phyloP scores from a whole-genome alignment of 37 sponge, comb jelly and placozoan genomes.

The Tethya wilhelma region DNA sequence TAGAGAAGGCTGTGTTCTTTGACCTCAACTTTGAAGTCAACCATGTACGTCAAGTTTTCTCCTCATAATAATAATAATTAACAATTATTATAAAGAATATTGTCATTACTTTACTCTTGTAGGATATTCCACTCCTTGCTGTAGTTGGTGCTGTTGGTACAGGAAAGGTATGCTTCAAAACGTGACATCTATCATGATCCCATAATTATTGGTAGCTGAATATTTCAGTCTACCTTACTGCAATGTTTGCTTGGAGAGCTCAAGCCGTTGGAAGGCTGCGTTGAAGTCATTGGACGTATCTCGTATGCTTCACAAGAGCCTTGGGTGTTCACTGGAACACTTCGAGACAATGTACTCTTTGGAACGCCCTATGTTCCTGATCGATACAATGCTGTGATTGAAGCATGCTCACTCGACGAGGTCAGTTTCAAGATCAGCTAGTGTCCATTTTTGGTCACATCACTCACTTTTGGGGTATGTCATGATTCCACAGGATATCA shows the following conservation, averaged over 20 bases:
- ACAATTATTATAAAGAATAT: neutral
- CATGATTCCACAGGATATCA: slow-evolving; percentile 56
- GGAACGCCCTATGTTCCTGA: slow-evolving; percentile 35
- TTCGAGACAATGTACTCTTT: slow-evolving; percentile 79
- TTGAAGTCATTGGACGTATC: slow-evolving; percentile 51
- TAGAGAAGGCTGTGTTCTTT: slow-evolving; percentile 7
- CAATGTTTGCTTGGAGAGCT: slow-evolving; percentile 76
- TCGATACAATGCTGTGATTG: slow-evolving; percentile 56
- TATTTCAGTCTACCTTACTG: slow-evolving; percentile 57
- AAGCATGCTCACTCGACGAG: slow-evolving; percentile 68
- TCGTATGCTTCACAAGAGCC: slow-evolving; percentile 77
- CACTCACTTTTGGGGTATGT: neutral
- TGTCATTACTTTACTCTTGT: neutral
- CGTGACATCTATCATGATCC: neutral
- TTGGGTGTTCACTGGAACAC: slow-evolving; percentile 80
- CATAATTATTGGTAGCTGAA: neutral
- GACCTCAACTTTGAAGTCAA: slow-evolving; percentile 43
- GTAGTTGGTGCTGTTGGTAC: slow-evolving; percentile 77
- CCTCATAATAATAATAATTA: neutral
- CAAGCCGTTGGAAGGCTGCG: slow-evolving; percentile 30
- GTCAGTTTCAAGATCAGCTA: slow-evolving; percentile 8
- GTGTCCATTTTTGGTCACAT: neutral
- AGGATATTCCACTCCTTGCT: slow-evolving; percentile 50
- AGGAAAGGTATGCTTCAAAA: slow-evolving; percentile 59
- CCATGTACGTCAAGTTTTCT: neutral